These are phyloP conservation scores for Phrynosoma platyrhinos DNA, from an alignment of 2,113 vertebrate species.

Conservation along the genomic window DNA sequence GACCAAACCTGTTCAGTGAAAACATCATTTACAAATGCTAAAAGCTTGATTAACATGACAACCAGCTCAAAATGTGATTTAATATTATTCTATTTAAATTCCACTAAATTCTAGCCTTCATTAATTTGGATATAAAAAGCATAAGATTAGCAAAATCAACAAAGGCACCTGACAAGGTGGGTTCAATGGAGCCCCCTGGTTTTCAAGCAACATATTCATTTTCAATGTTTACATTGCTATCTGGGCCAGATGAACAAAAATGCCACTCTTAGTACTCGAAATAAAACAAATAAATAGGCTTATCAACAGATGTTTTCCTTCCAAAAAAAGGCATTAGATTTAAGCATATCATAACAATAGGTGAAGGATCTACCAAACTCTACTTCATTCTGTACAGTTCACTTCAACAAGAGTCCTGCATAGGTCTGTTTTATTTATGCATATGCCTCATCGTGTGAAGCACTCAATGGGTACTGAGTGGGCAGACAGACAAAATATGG, in stretches of 20 bases:
- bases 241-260: neutral
- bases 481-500: neutral
- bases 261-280: neutral
- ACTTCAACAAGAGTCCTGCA: neutral
- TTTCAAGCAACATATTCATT: neutral
- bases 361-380: neutral
- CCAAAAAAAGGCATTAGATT: neutral
- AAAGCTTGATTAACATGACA: conserved; percentile 30
- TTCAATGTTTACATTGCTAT: neutral
- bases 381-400: neutral
- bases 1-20: conserved; percentile 62
- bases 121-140: neutral
- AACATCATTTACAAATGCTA: conserved; percentile 36
- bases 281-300: neutral
- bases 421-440: neutral
- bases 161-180: neutral
- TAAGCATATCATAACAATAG: neutral
- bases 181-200: neutral
- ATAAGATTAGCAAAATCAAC: neutral
- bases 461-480: no score
- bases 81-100: conserved; percentile 42
- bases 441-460: neutral
- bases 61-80: conserved; percentile 53
- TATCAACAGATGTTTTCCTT: conserved; percentile 13
- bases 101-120: conserved; percentile 15